Evolutionary conservation across 2,797 vertebrate genomes (phyloP).

Genomic region (Gadopsis marmoratus): DNA sequence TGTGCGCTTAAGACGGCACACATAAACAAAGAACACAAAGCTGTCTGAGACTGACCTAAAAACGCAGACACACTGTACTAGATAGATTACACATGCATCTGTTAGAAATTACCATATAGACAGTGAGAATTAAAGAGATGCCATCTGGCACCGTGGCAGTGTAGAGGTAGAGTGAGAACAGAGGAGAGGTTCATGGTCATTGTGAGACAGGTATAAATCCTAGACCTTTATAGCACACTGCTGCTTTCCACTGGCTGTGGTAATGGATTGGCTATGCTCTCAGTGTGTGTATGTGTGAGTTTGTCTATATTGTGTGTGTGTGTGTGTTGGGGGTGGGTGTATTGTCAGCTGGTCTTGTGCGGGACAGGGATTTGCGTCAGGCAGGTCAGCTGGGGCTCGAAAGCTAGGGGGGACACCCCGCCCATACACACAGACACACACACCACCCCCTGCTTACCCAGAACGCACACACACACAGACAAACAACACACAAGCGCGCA

Average conservation of each 20-base stretch:
- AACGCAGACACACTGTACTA: constrained; percentile 75
- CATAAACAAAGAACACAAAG: constrained; percentile 67
- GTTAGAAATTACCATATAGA: constrained; percentile 79
- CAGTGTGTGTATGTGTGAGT: constrained; percentile 29
- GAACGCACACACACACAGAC: constrained; percentile 28
- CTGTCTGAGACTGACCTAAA: constrained; percentile 73
- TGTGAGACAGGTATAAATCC: constrained; percentile 80
- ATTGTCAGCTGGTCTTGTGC: constrained; percentile 64
- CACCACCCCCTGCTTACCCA: constrained; percentile 17
- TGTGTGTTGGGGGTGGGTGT: constrained; percentile 3
- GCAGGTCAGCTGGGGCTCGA: constrained; percentile 74
- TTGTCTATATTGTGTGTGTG: constrained; percentile 17
- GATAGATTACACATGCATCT: constrained; percentile 78
- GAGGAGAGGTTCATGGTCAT: constrained; percentile 68
- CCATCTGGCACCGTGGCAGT: constrained; percentile 73
- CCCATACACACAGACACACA: constrained; percentile 14
- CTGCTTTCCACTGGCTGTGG: constrained; percentile 65
- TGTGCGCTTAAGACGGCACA: constrained; percentile 17
- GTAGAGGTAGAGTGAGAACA: constrained; percentile 73
- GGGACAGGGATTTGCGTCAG: constrained; percentile 72
- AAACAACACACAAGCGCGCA: constrained; percentile 30
- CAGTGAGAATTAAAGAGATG: constrained; percentile 73
- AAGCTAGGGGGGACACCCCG: constrained; percentile 45
- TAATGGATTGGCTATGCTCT: constrained; percentile 84
- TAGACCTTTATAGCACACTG: constrained; percentile 57